Evolutionary conservation across 2,888 invertebrate genomes (phyloP), one percentile per base, ranked within the genome.

Genomic region (Augochlorella aurata): DNA sequence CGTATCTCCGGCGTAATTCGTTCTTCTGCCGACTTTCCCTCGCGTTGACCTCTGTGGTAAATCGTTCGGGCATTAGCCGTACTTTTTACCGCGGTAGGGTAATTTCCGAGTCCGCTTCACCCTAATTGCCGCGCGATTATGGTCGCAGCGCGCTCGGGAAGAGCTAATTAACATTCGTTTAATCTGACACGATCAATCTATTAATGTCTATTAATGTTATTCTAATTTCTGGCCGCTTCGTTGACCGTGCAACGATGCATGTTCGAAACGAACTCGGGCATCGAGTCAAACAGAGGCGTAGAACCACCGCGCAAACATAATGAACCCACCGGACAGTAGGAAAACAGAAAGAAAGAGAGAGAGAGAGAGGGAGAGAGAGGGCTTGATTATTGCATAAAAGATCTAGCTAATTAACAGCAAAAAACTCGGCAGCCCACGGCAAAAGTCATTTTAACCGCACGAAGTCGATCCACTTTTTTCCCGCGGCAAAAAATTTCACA

Each of bases 81-180:
- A 44, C 68, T 78, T 80, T 77, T 80, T 77, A 68, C 38, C 72
- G 52, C 47, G 38, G 61, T n/a, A 47, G 50, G 45, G 67, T 77
- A 80, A 80, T 80, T 77, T 72, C 77, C 80, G 63, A 69, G 72
- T 54, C 24, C 52, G 63, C 68, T 73, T 69, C 68, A 54, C 21
- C 73, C 80, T 81, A 81, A 81, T 73, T 78, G 73, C 80, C 45
- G 58, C 54, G 49, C 71, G 78, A 80, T 80, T 73, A 78, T 16
- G 24, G 72, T 52, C 77, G 77, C 68, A 61, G 52, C 14, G 52
- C 16, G 49, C 68, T 52, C 78, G 78, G 73, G 73, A 81, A 54
- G 54, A 69, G 68, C 50, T 63, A 77, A 78, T 81, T 81, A 78
- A 69, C 69, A 50, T 81, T 73, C 78, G 38, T 74, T 81, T 49